Base-by-base conservation (phyloP, 2,797 vertebrate genomes). In the Chromobotia macracanthus region DNA sequence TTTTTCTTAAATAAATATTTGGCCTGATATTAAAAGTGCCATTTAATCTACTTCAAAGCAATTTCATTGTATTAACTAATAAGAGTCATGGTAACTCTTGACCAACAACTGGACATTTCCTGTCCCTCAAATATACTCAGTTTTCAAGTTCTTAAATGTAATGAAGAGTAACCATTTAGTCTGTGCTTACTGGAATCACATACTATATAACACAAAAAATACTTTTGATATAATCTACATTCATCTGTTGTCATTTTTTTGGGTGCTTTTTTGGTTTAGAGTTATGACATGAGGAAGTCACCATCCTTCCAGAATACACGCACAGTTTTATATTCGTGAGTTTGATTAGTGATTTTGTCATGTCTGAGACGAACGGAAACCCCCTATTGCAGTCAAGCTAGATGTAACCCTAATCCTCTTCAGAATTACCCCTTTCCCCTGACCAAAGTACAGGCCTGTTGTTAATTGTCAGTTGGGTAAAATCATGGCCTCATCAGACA, bases 91-190 rank as follows among this genome's bases (percentile, higher is more conserved):
- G 48, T 50, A 6, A 16, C 15, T 51, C 48, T 51, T 18, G 53
- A 5, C 9, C 55, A 56, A 56, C 10, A 56, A 1, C 19, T 2
- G 19, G 55, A 19, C 19, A 13, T 11, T 65, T 75, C 46, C 60
- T 53, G 41, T 61, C 8, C 61, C 8, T 23, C 44, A 21, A 15
- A 64, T 61, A 1, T 5, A 4, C 16, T 61, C 23, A 72, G 21
- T 50, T 28, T 28, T 28, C n/a, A n/a, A n/a, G 8, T 38, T 31
- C 31, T 19, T 48, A 1, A 31, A 41, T 55, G 2, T 23, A 44
- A 58, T n/a, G n/a, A n/a, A n/a, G n/a, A 48, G 56, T 35, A 9
- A n/a, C 56, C 61, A 31, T 31, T 61, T 73, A 31, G 72, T 50
- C 11, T 31, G 12, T 61, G 23, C 44, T 31, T 16, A 48, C n/a